A percentile compares a stretch with the other conserved stretches of the same genome.
phyloP scores from a whole-genome alignment of 2,113 vertebrate genomes.

The Ceyx cyanopectus region DNA sequence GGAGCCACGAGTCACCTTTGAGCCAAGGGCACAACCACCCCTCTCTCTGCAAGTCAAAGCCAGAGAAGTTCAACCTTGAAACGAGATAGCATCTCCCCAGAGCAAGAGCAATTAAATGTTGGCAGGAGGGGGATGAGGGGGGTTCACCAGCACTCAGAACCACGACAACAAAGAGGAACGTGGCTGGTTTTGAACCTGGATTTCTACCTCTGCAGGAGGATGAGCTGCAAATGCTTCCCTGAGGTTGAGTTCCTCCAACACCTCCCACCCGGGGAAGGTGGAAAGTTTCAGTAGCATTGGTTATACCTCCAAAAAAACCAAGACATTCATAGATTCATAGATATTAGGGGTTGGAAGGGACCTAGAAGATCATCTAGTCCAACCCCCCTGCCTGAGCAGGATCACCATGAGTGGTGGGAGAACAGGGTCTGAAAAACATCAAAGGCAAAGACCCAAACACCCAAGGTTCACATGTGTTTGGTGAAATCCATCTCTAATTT shows the following conservation, averaged over 20 bases:
- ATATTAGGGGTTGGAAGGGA: too few relatives aligned
- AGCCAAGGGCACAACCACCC: neutral
- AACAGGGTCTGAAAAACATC: neutral
- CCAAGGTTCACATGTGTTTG: neutral
- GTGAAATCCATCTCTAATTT: neutral
- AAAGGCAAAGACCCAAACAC: neutral
- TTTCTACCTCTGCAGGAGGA: neutral
- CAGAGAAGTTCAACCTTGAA: conserved; percentile 20
- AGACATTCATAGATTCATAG: too few relatives aligned
- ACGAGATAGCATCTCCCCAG: conserved; percentile 26
- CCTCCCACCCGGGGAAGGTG: neutral
- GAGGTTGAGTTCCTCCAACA: neutral
- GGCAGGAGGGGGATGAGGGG: neutral
- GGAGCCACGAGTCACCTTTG: neutral
- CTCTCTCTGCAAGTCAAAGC: neutral
- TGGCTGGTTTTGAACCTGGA: neutral
- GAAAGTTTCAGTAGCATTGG: neutral
- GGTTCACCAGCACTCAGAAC: neutral
- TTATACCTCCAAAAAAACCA: neutral
- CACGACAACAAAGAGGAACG: neutral
- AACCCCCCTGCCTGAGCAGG: too few relatives aligned
- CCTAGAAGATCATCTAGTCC: too few relatives aligned
- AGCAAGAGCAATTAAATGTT: neutral
- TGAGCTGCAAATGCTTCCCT: neutral
- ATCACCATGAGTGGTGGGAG: neutral